Evolutionary conservation across 2,888 invertebrate species (phyloP), one percentile per base, ranked within the genome.

Genomic region (Coenonympha arcania): DNA sequence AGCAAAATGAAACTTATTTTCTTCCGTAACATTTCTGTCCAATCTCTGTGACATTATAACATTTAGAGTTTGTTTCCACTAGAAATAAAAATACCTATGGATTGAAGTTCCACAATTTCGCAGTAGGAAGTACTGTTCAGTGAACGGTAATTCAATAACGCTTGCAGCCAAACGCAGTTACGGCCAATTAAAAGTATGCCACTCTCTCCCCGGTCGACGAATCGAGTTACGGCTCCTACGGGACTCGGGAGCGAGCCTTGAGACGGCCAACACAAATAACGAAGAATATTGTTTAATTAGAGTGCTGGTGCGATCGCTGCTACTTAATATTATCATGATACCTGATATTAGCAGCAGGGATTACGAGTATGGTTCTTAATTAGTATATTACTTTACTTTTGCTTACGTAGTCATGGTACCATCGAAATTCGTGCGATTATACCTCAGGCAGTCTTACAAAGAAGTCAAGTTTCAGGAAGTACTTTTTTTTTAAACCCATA

Each of bases 111-210:
- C 63, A 65, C 65, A 67, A 64, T 69, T 71, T 66, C 55, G 61
- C 69, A 66, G 65, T 73, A 68, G 70, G 65, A 61, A 69, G 69
- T 72, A 68, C 69, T 69, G 71, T 67, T 68, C 72, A 63, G 68
- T 34, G 31, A 26, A 50, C 65, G 67, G 77, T 83, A 83, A 85
- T 77, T 80, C 73, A 77, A 84, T 85, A 84, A 79, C 73, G 82
- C 77, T 81, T 78, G 82, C 80, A 82, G 78, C 76, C 69, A 76
- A 81, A 84, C 76, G 76, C 74, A 80, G 84, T 85, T 85, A 83
- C 75, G 71, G 79, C 75, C 84, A 85, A 84, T 84, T 86, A 86
- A 84, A 85, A 84, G 85, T 84, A 76, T 79, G 77, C 81, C 73
- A 75, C 75, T 82, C 79, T 73, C 76, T 71, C 75, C 71, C 73